Evolutionary conservation across 2,888 invertebrate genomes (phyloP).

Genomic region (Gonocerus acuteangulatus): DNA sequence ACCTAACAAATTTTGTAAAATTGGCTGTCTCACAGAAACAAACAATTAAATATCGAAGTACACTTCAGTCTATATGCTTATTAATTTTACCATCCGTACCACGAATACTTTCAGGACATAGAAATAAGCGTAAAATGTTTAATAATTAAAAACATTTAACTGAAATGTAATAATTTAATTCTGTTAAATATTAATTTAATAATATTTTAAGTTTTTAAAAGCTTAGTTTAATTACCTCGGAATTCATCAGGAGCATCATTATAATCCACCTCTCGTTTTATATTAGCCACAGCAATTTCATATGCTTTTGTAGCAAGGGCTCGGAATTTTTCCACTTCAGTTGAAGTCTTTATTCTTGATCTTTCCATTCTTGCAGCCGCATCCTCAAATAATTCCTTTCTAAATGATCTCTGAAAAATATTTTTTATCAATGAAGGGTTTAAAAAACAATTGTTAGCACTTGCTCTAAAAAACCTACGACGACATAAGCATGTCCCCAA

Average conservation of each 20-base stretch:
- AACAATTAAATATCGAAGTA: no score
- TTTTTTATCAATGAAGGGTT: no score
- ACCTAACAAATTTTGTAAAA: no score
- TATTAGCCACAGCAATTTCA: conserved; percentile 63
- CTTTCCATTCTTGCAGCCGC: conserved; percentile 76
- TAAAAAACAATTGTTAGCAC: not conserved
- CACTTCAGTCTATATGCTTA: no score
- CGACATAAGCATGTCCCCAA: not conserved
- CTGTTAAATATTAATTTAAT: no score
- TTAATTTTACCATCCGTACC: no score
- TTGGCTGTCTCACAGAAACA: no score
- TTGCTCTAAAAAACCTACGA: not conserved
- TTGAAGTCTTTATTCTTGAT: conserved; percentile 71
- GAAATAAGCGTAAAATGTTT: no score
- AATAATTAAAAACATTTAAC: no score
- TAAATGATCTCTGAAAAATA: conserved; percentile 81
- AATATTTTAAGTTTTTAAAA: no score
- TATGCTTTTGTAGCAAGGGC: conserved; percentile 68
- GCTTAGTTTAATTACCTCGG: conserved; percentile 56
- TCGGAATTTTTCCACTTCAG: conserved; percentile 71
- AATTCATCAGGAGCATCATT: conserved; percentile 96
- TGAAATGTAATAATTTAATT: no score
- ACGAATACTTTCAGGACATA: no score
- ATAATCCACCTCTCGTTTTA: conserved; percentile 82
- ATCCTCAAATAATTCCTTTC: conserved; percentile 84